Base-by-base conservation (phyloP, 1,140 invertebrate species). In the Mycetomoellerius zeteki region DNA sequence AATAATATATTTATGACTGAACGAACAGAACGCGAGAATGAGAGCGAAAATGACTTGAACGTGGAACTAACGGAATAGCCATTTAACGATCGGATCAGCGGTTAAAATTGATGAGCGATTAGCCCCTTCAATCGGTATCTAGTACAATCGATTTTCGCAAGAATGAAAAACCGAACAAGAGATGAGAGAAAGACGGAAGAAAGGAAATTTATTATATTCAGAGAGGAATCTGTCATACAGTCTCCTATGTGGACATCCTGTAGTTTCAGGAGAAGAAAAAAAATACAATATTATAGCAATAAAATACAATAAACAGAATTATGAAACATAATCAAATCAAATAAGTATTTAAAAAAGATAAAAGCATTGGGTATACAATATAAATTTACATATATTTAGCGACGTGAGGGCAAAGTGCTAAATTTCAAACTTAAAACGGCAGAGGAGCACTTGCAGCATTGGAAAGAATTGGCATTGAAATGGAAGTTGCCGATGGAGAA, bases 401-500 rank as follows among this genome's bases (percentile, higher is more conserved):
- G 47, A 81, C 8, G 43, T 30, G 24, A 24, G 52, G 12, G 37
- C 21, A 21, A 58, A 33, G 56, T 60, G 47, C 50, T 56, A 77
- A 72, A 73, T 56, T 58, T 69, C 72, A 27, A 47, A 21, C 19
- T 27, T 72, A 54, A 67, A 52, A 43, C 37, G 37, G 50, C 76
- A 81, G 75, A 71, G 77, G 62, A 86, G 89, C 58, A 86, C 77
- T 86, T 56, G 88, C 69, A 43, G 12, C 30, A 47, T 58, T 56
- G 86, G 58, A 56, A 84, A 89, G 84, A 85, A 69, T 78, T 47
- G 62, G 54, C 78, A 90, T 87, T 87, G 88, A 84, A 77, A 89
- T 65, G 50, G 85, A 69, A 89, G 88, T 89, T 86, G 88, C 69
- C 85, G 80, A 85, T 88, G 88, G 81, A 60, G 76, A 82, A 71